Evolutionary conservation across 2,113 vertebrate species (phyloP).

Genomic region (Planiliza haematocheilus): DNA sequence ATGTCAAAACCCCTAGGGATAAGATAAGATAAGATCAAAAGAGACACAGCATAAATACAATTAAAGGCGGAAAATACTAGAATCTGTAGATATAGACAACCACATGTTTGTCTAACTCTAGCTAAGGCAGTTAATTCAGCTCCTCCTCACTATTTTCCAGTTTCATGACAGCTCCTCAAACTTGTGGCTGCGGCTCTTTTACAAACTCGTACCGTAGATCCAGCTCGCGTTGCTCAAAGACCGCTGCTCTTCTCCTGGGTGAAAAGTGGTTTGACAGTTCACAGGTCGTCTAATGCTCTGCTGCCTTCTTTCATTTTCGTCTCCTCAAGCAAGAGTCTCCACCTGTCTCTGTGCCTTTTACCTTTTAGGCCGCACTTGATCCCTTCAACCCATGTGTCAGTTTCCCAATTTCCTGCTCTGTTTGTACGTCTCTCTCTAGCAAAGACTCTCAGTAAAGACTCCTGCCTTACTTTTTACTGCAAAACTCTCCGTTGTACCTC

Average conservation of each 20-base stretch:
- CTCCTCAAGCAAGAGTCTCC: not conserved
- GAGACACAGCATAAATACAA: too few species aligned
- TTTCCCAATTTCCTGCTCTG: not conserved
- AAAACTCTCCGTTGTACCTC: not conserved
- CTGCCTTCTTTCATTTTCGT: not conserved
- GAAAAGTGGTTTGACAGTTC: not conserved
- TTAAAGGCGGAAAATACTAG: too few species aligned
- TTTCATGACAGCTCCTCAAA: not conserved
- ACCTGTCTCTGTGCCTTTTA: not conserved
- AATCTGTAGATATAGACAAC: too few species aligned
- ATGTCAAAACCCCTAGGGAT: too few species aligned
- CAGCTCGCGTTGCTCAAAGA: not conserved
- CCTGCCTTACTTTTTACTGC: not conserved
- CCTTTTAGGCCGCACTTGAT: constrained; percentile 4
- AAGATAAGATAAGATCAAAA: too few species aligned
- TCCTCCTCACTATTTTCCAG: too few species aligned
- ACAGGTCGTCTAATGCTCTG: not conserved
- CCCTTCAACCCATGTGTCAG: not conserved
- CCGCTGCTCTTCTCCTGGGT: not conserved
- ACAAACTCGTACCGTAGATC: not conserved
- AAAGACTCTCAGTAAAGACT: not conserved
- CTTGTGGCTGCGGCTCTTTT: not conserved
- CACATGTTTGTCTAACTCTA: not conserved
- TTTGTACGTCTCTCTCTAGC: too few species aligned
- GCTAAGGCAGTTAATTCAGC: too few species aligned